Conservation (phyloP, 1,140 invertebrate species). For the Daktulosphaira vitifoliae region DNA sequence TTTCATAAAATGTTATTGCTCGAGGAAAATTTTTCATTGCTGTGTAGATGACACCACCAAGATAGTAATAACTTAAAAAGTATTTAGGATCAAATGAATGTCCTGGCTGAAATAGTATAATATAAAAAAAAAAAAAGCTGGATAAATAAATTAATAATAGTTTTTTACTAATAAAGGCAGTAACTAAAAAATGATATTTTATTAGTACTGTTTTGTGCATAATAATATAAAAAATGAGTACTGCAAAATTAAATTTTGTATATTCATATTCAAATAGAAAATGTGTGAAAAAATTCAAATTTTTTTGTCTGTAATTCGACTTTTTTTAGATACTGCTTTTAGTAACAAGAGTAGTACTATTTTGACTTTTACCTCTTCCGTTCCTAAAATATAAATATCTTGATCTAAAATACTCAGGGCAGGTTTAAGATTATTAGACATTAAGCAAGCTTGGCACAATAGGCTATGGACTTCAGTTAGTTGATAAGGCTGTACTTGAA, state of each 20-base stretch:
- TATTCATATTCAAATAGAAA: too few species aligned
- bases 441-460: constrained; percentile 82
- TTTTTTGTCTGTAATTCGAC: too few species aligned
- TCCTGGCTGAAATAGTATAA: constrained; percentile 45
- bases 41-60: constrained; percentile 94
- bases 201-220: constrained; percentile 24
- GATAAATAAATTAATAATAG: not conserved
- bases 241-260: too few species aligned
- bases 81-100: constrained; percentile 82
- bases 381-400: constrained; percentile 79
- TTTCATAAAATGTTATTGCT: constrained; percentile 91
- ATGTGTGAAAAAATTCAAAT: too few species aligned
- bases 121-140: not conserved
- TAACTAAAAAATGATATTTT: constrained; percentile 6
- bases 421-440: constrained; percentile 86
- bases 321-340: too few species aligned
- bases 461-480: constrained; percentile 89
- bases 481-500: constrained; percentile 77
- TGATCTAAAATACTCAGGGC: constrained; percentile 79
- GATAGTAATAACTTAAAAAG: constrained; percentile 92
- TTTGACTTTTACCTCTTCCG: constrained; percentile 67
- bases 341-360: too few species aligned
- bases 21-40: constrained; percentile 85
- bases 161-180: not conserved
- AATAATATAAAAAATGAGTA: too few species aligned